Evolutionary conservation across 2,797 vertebrate species (phyloP), one percentile per base, ranked within the genome.

Genomic region (Silurus lanzhouensis): DNA sequence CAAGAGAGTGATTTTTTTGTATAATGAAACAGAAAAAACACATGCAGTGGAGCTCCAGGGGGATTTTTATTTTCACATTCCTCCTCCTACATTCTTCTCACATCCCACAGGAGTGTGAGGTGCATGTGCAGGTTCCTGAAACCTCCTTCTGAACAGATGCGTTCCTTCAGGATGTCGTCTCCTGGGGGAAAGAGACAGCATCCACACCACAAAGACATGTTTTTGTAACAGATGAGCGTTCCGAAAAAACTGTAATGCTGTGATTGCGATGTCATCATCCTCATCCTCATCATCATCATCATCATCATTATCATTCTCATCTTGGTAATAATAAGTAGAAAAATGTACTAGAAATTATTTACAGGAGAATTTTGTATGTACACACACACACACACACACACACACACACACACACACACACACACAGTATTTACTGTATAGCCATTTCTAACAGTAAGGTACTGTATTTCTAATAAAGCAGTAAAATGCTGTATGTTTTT

Each of bases 111-210:
- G 58, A 78, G 10, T 44, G 31, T 38, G 19, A 61, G 31, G 76
- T 78, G 58, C 58, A 46, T 61, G 58, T 1, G 14, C 19, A 1
- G 1, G 27, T 44, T 78, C 57, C 60, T 78, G 9, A 7, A 61
- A 20, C 20, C 76, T 38, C 58, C 76, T 78, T 31, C 57, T 61
- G 57, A 61, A 44, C 58, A 78, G 58, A 78, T 78, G 76, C 38
- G 19, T 1, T 61, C 76, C 27, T 61, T 61, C 57, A 61, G 58
- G 76, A 78, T 20, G 10, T 44, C 6, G 55, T 77, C 55, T 19
- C 74, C 27, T 22, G 57, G 38, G 76, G 57, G 14, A 10, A 10
- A 15, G n/a, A 55, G 72, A 27, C 2, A 14, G 74, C 14, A 58
- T 31, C 25, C 74, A 25, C n/a, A 25, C 48, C n/a, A 27, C 8